These are phyloP conservation scores for Mallotus villosus DNA, from an alignment of 2,797 vertebrate genomes.

Conservation along the genomic window DNA sequence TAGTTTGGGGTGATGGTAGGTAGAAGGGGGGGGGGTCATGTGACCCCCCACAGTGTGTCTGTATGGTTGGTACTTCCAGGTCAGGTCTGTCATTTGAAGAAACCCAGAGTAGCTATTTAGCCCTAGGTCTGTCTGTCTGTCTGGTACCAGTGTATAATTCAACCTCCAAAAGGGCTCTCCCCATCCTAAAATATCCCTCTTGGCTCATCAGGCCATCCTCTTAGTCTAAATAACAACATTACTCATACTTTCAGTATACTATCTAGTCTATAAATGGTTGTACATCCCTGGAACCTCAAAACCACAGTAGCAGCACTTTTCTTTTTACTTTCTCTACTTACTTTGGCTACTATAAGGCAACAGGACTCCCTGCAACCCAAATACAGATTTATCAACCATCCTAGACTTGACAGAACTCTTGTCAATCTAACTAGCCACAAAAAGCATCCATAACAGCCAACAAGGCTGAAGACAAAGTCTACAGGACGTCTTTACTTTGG, in stretches of 20 bases:
- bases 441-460: conserved; percentile 1
- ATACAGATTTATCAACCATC: neutral
- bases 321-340: conserved; percentile 25
- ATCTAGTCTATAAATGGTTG: conserved; percentile 48
- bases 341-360: conserved; percentile 24
- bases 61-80: conserved; percentile 47
- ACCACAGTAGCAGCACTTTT: conserved; percentile 48
- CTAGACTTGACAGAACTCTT: neutral
- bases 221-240: conserved; percentile 26
- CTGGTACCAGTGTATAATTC: conserved; percentile 56
- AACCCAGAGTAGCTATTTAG: conserved; percentile 32
- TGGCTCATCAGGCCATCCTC: conserved; percentile 32
- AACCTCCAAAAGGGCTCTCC: conserved; percentile 60
- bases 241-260: conserved; percentile 55
- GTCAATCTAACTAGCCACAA: neutral
- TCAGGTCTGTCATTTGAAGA: conserved; percentile 66
- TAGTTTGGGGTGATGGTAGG: neutral
- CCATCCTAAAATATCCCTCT: conserved; percentile 53
- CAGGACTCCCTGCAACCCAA: conserved; percentile 4
- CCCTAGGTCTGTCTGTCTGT: conserved; percentile 19
- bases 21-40: conserved; percentile 9
- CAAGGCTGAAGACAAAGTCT: neutral
- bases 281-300: conserved; percentile 26
- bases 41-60: conserved; percentile 42
- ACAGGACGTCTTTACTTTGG: conserved; percentile 18